Evolutionary conservation across 2,888 invertebrate species (phyloP).

Genomic region (Pseudococcus jackbeardsleyi): DNA sequence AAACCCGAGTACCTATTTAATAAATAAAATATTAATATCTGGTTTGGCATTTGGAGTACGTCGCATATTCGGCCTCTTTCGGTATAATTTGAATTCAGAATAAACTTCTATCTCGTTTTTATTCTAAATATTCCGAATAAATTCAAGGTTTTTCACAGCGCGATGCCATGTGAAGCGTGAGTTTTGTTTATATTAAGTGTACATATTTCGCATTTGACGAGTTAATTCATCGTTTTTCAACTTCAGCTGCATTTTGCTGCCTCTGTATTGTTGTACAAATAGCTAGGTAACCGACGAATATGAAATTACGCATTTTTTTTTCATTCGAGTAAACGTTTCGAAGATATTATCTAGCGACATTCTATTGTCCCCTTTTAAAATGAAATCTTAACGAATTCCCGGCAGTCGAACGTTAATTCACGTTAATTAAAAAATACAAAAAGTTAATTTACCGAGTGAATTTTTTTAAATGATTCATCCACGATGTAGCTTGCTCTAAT

Average conservation of each 20-base stretch:
- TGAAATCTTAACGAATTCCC: background rate
- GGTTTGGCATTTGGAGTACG: background rate
- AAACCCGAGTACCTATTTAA: background rate
- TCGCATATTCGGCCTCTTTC: background rate
- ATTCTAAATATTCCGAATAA: background rate
- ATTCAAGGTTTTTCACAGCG: conserved; percentile 23
- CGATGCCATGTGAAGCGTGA: background rate
- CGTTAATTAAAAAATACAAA: conserved; percentile 32
- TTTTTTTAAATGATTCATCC: background rate
- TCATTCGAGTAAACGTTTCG: too few species aligned
- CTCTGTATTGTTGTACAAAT: too few species aligned
- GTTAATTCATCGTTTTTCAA: too few species aligned
- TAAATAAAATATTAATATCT: background rate
- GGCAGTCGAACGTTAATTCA: background rate
- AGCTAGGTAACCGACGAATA: too few species aligned
- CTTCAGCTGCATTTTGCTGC: too few species aligned
- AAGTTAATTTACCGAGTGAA: background rate
- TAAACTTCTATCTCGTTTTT: conserved; percentile 18
- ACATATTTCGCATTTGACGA: background rate
- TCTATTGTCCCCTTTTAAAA: background rate
- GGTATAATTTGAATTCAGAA: conserved; percentile 8
- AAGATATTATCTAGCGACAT: background rate
- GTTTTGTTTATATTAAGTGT: background rate
- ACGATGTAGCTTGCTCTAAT: background rate
- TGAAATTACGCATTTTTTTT: too few species aligned